Conservation (phyloP, 2,888 invertebrate genomes). For the Oscheius sp. region DNA sequence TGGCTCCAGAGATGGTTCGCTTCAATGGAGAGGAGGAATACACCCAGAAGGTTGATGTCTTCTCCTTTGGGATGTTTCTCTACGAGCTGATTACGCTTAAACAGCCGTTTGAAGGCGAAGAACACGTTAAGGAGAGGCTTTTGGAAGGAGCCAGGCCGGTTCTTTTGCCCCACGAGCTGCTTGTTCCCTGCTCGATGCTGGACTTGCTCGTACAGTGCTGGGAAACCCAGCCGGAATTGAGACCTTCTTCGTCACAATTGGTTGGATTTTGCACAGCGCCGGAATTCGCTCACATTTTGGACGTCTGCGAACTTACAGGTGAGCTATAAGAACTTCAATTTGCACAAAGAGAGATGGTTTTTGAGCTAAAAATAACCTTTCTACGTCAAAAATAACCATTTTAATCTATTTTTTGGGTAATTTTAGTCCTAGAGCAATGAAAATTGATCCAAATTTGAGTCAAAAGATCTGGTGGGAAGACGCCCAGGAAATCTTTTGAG, state of each 20-base stretch:
- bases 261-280: conserved; percentile 76
- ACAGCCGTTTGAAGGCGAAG: conserved; percentile 93
- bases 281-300: conserved; percentile 87
- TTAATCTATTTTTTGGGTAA: too few species aligned
- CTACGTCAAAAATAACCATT: too few species aligned
- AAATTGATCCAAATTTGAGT: too few species aligned
- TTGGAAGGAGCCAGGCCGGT: conserved; percentile 91
- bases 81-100: conserved; percentile 92
- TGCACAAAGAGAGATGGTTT: neutral
- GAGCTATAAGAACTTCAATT: conserved; percentile 28
- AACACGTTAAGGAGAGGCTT: conserved; percentile 94
- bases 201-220: conserved; percentile 96
- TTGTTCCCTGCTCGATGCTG: conserved; percentile 78
- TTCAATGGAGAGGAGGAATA: conserved; percentile 99
- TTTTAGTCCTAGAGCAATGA: too few species aligned
- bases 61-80: conserved; percentile 97
- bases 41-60: conserved; percentile 97
- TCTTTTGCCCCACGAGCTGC: conserved; percentile 79
- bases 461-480: too few species aligned
- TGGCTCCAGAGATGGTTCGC: conserved; percentile 98
- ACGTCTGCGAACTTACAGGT: conserved; percentile 79
- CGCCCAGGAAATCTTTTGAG: too few species aligned
- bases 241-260: conserved; percentile 92
- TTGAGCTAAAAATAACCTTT: neutral
- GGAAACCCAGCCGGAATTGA: conserved; percentile 81